Base-by-base conservation (phyloP, 1,140 invertebrate species). In the roundworm (Caenorhabditis elegans) region DNA sequence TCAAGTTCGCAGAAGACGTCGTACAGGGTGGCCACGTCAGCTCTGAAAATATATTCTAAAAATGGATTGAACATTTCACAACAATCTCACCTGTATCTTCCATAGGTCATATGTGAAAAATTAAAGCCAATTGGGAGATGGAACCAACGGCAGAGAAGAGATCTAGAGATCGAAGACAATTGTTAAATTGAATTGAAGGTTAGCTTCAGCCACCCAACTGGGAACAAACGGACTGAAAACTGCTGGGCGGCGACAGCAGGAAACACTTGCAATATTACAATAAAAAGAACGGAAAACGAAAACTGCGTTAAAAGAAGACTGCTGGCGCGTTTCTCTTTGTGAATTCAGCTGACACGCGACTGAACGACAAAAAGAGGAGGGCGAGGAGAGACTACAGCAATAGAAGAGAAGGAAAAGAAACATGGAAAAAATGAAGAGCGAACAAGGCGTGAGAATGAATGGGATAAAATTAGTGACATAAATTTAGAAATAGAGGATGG, bases 1-100 rank as follows among this genome's bases (percentile, higher is more conserved):
- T 51, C 77, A 43, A 83, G 43, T 80, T 85, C 86, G 19, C 87
- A 88, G 53, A 87, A 87, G 17, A 87, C 86, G 36, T 87, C 86
- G 65, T 88, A 87, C 17, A 86, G 55, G 3, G 86, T 87, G 11
- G 83, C 86, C 15, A 82, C 65, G 53, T 87, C 82, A 13, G 24
- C 24, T 34, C 86, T 86, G 34, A 46, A 86, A 85, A 70, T 36
- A 15, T 34, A 24, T 31, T 10, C 3, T 65, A 28, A 22, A 84
- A 28, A 85, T 43, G 5, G 15, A 8, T 43, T 43, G 39, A 43
- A 43, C 6, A 8, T 8, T 43, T 43, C 39, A 43, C 15, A n/a
- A n/a, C 15, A 43, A 43, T 43, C 15, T 43, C 22, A 70, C 60
- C 60, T 70, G 60, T 70, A 70, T 70, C 60, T 24, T 70, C 60